A percentile compares a stretch with the other conserved stretches of the same genome.
Evolutionary conservation across 1,140 invertebrate species (phyloP).

Genomic region (Lordiphosa clarofinis): DNA sequence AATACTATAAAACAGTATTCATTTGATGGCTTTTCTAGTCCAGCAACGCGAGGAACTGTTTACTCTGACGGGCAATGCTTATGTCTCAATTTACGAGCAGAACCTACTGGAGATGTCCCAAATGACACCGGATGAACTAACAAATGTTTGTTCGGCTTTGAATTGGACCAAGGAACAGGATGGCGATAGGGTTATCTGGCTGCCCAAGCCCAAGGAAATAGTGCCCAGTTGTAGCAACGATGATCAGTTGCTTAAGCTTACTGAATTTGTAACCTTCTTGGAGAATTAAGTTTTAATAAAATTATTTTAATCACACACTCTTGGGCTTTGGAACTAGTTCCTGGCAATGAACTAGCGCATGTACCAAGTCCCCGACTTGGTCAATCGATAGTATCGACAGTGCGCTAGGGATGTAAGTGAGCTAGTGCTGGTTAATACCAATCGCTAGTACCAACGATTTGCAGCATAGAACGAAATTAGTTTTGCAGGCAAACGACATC

Average conservation of each 20-base stretch:
- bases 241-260: slow-evolving; percentile 62
- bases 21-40: slow-evolving; percentile 6
- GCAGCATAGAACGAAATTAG: slow-evolving; percentile 2
- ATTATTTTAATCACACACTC: neutral
- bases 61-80: slow-evolving; percentile 43
- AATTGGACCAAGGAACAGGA: slow-evolving; percentile 58
- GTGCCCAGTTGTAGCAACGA: slow-evolving; percentile 40
- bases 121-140: slow-evolving; percentile 46
- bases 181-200: slow-evolving; percentile 40
- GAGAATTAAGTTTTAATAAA: slow-evolving; percentile 52
- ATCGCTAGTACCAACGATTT: too few species aligned
- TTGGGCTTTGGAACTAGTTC: neutral
- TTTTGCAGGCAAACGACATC: slow-evolving; percentile 52
- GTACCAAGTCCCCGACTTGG: too few species aligned
- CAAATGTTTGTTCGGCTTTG: slow-evolving; percentile 16
- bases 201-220: slow-evolving; percentile 47
- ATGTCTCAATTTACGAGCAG: slow-evolving; percentile 63
- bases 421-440: too few species aligned
- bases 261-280: slow-evolving; percentile 66
- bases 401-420: too few species aligned
- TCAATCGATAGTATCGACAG: too few species aligned
- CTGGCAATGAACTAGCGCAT: too few species aligned
- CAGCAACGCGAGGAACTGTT: slow-evolving; percentile 58
- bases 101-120: slow-evolving; percentile 51
- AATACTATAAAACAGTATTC: neutral